Percentiles rank a stretch among this genome's conserved stretches.
These are phyloP conservation scores for Cheirogaleus medius DNA, from an alignment of 2,113 vertebrate species.

Conservation along the genomic window DNA sequence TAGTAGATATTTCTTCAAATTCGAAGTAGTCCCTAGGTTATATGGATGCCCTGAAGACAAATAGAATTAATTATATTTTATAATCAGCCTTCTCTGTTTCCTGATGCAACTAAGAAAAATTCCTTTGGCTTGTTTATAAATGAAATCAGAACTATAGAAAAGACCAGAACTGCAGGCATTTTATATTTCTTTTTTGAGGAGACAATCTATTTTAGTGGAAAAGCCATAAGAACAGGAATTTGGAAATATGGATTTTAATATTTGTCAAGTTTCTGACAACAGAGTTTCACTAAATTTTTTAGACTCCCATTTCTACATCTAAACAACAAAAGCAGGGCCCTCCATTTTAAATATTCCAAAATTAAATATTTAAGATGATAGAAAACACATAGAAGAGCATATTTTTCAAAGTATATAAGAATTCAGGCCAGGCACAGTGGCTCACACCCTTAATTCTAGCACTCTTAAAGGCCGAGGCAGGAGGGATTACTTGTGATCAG, in stretches of 20 bases:
- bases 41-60: slow-evolving; percentile 21
- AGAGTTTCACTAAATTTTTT: background rate
- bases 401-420: background rate
- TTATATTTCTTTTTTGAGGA: background rate
- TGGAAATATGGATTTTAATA: background rate
- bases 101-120: background rate
- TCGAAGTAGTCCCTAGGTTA: background rate
- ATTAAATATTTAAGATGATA: background rate
- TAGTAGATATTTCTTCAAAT: slow-evolving; percentile 8
- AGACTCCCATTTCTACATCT: background rate
- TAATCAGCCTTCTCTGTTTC: slow-evolving; percentile 18
- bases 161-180: rapidly evolving
- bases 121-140: background rate
- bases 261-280: background rate
- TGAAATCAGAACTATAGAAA: background rate
- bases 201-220: background rate
- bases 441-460: too few species aligned
- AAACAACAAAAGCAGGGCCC: background rate
- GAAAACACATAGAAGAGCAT: background rate
- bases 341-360: background rate
- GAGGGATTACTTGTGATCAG: too few species aligned
- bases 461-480: too few species aligned
- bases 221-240: background rate
- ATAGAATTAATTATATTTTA: slow-evolving; percentile 28
- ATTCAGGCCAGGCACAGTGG: background rate